Evolutionary conservation across 1,140 invertebrate species (phyloP).

Genomic region (Leptinotarsa undecemlineata): DNA sequence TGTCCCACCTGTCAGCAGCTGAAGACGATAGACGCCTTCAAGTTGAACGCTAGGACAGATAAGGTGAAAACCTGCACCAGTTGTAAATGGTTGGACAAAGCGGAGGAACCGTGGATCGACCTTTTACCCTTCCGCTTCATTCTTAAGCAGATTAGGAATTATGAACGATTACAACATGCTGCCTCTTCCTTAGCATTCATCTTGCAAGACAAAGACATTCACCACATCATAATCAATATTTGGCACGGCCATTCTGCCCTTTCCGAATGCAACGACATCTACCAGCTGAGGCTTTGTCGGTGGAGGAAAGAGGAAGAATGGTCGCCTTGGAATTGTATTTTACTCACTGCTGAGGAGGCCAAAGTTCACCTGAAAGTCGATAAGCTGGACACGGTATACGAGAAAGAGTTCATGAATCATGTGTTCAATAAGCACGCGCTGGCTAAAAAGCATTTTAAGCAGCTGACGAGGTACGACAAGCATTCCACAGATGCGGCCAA

Average conservation of each 20-base stretch:
- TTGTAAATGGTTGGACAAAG: constrained; percentile 59
- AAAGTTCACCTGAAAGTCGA: constrained; percentile 62
- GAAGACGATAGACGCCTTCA: constrained; percentile 59
- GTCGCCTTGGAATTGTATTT: constrained; percentile 75
- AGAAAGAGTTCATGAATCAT: constrained; percentile 56
- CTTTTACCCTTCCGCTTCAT: constrained; percentile 67
- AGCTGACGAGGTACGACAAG: constrained; percentile 32
- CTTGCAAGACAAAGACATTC: constrained; percentile 66
- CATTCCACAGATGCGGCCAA: constrained; percentile 35
- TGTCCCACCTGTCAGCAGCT: constrained; percentile 61
- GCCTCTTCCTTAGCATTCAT: constrained; percentile 64
- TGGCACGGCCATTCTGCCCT: constrained; percentile 71
- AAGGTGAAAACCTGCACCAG: constrained; percentile 58
- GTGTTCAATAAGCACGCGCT: constrained; percentile 51
- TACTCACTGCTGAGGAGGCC: constrained; percentile 67
- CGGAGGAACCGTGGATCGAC: constrained; percentile 60
- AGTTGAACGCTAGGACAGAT: constrained; percentile 53
- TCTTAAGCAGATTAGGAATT: constrained; percentile 62
- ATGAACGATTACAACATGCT: constrained; percentile 61
- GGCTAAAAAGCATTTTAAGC: constrained; percentile 46
- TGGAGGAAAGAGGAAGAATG: constrained; percentile 65
- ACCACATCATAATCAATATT: constrained; percentile 67
- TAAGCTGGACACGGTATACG: constrained; percentile 60
- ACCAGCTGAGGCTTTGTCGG: constrained; percentile 59
- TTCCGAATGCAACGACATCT: constrained; percentile 64